Conservation (phyloP, 2,797 vertebrate genomes). For the Tinamus major region DNA sequence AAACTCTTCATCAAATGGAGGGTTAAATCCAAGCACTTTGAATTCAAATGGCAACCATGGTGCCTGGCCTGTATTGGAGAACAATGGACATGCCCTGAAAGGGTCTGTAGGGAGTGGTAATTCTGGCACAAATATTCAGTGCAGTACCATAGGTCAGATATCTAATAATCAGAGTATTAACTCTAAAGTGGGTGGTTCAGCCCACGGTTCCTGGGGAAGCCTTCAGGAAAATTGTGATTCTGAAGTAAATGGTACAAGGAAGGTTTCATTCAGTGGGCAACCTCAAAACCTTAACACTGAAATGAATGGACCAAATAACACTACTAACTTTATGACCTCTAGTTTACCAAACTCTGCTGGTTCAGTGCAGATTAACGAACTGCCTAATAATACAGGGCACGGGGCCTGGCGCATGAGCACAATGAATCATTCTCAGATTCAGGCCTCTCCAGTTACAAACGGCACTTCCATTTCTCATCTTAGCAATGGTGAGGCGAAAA, state of each 20-base stretch:
- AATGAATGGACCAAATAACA: conserved; percentile 99
- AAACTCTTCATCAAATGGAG: conserved; percentile 90
- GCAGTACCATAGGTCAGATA: conserved; percentile 89
- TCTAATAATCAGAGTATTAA: conserved; percentile 87
- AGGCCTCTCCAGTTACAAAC: conserved; percentile 87
- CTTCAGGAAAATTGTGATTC: conserved; percentile 90
- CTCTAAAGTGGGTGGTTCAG: conserved; percentile 86
- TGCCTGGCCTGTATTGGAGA: conserved; percentile 94
- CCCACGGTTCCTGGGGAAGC: conserved; percentile 89
- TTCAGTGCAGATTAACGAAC: conserved; percentile 90
- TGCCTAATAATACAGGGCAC: conserved; percentile 85
- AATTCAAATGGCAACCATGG: conserved; percentile 95
- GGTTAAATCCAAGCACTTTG: conserved; percentile 94
- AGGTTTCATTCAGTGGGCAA: conserved; percentile 94
- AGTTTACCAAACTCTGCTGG: conserved; percentile 98
- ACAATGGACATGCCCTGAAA: conserved; percentile 89
- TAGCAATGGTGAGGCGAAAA: conserved; percentile 89
- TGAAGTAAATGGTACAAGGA: conserved; percentile 94
- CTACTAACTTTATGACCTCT: conserved; percentile 99
- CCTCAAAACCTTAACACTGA: conserved; percentile 97
- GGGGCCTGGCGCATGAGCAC: conserved; percentile 91
- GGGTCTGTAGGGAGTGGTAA: conserved; percentile 84
- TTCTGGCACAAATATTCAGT: conserved; percentile 91
- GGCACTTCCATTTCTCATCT: conserved; percentile 88
- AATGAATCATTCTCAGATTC: conserved; percentile 88